phyloP scores from a whole-genome alignment of 2,797 vertebrate species.

The Cryptoblepharus egeriae region DNA sequence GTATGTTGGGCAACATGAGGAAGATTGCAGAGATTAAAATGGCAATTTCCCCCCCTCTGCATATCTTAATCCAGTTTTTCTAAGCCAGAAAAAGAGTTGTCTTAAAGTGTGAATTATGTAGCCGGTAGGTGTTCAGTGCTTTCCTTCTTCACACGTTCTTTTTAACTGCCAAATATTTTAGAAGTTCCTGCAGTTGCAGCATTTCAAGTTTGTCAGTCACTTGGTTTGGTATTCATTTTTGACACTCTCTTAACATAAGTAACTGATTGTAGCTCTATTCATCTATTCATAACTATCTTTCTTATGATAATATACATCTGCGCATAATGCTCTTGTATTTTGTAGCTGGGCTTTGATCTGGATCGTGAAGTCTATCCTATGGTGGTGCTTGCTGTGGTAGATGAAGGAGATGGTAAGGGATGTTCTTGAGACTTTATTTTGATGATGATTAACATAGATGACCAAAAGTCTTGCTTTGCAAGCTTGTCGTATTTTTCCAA shows the following conservation, averaged over 20 bases:
- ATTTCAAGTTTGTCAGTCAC: not conserved
- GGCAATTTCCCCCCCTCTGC: not conserved
- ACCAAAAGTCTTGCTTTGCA: accelerated
- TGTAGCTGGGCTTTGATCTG: slow-evolving; percentile 91
- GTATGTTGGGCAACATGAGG: not conserved
- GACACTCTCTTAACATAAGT: not conserved
- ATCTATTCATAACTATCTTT: not conserved
- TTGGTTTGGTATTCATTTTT: not conserved
- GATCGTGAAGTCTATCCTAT: slow-evolving; percentile 95
- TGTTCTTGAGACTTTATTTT: slow-evolving; percentile 1
- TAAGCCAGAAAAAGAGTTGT: not conserved
- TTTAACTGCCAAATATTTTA: not conserved
- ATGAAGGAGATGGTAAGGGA: slow-evolving; percentile 91
- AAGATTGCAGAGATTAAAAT: not conserved
- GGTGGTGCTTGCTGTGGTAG: slow-evolving; percentile 96
- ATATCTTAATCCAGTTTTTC: not conserved
- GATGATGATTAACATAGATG: not conserved
- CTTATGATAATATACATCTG: not conserved
- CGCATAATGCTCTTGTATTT: slow-evolving; percentile 18
- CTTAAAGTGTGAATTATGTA: not conserved
- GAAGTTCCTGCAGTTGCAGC: not conserved
- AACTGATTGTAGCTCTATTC: not conserved
- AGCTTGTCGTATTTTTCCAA: not conserved
- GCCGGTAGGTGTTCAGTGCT: not conserved
- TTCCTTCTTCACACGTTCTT: not conserved